Evolutionary conservation across 2,797 vertebrate genomes (phyloP), one percentile per base, ranked within the genome.

Genomic region (Thaleichthys pacificus): DNA sequence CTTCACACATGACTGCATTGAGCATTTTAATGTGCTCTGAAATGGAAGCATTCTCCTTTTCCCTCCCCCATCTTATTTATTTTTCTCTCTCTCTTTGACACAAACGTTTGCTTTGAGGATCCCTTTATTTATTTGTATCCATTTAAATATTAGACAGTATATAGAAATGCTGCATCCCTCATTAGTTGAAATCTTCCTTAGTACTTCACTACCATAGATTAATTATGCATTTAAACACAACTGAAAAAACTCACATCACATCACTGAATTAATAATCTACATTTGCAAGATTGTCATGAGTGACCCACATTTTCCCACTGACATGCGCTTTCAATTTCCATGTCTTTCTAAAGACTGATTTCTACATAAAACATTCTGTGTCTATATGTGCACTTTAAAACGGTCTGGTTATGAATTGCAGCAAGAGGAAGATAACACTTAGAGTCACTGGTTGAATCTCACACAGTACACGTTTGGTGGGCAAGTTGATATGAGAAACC

Each of bases 221-320:
- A 85, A 89, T 88, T 85, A 86, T 90, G 76, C 71, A 86, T 88
- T 78, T 76, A 54, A 69, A 82, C 75, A 77, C 80, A 79, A 81
- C 70, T 70, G 72, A 61, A 76, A 68, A 70, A 80, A 77, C 54
- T 73, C 12, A 73, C 75, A 75, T 79, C 72, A 77, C 76, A 84
- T 77, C 74, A 77, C 86, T 81, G 70, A 86, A 87, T 88, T 78
- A 83, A 86, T 86, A 75, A 88, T 83, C 71, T 74, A 73, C 69
- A 68, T 79, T 80, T 80, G 72, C 66, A 74, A 74, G 75, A 80
- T 72, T 82, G 81, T 84, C 73, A 76, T 75, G 28, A 73, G 70
- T 6, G 80, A 79, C 82, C 84, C 72, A 85, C 68, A 77, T 86
- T 74, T 74, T 64, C 61, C 19, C 35, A 70, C 24, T 51, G 66